Base-by-base conservation (phyloP, 2,113 vertebrate genomes). In the Notarius lentiginosus region DNA sequence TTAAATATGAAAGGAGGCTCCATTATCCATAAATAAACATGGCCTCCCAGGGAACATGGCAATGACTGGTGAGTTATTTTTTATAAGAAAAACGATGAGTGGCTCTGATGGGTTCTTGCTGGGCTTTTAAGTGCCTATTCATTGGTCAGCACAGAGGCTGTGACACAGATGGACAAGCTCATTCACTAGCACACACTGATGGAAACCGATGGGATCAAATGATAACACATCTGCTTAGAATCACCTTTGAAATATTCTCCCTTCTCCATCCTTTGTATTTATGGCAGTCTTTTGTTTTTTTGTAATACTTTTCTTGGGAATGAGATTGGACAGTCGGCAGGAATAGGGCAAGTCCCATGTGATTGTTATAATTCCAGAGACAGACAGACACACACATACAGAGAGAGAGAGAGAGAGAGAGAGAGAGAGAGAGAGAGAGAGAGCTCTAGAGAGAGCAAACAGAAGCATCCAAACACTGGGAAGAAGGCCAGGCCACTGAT, bases 1-100 rank as follows among this genome's bases (percentile, higher is more conserved):
- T 86, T 90, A 90, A 90, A 89, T 83, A 84, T 91, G 90, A 61
- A 55, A 82, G 77, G 68, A 82, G 91, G 18, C 86, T 89, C 93
- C 92, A 93, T 92, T 94, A 90, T 89, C 92, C 90, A 89, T 92
- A 93, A 94, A 93, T 94, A 93, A 94, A 94, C 91, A 93, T 84
- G 89, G 84, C 90, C 89, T 91, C 91, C 90, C 90, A 91, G 87
- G 65, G 88, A 76, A 90, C 86, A 83, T 63, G 20, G 89, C 88
- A 87, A 91, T 91, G 88, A 84, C 90, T 91, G 90, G 91, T 92
- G 91, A 93, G 92, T 91, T 86, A 92, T 93, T 93, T 93, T 94
- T 93, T 90, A 92, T 90, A 87, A 91, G 90, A 61, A 89, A 83
- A 85, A 90, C 89, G 91, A 90, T 92, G 90, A 89, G 84, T 82